Conservation (phyloP, 2,888 invertebrate species). For the Subacronicta megacephala region DNA sequence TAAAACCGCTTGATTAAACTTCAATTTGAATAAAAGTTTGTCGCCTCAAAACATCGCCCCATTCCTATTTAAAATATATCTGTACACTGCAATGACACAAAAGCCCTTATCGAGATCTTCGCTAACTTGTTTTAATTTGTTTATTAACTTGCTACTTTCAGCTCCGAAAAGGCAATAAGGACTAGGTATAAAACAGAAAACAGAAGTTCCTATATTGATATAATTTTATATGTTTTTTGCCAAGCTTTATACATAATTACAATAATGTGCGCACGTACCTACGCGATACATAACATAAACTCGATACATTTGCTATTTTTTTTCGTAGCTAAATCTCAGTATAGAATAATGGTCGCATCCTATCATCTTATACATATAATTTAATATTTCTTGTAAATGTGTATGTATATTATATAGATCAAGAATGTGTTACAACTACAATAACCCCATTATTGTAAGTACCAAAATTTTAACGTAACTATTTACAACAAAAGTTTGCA, state of each 20-base stretch:
- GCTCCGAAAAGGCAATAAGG: conserved; percentile 21
- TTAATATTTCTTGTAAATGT: no score
- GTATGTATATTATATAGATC: no score
- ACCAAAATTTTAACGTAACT: no score
- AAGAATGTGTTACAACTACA: no score
- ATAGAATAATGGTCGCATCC: no score
- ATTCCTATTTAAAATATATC: conserved; percentile 35
- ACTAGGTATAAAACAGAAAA: not conserved
- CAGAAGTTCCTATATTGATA: conserved; percentile 6
- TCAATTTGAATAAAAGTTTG: conserved; percentile 1
- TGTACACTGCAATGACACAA: conserved; percentile 43
- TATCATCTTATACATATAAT: no score
- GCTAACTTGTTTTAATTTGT: conserved; percentile 61
- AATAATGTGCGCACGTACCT: not conserved
- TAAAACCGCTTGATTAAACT: not conserved
- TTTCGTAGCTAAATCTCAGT: no score
- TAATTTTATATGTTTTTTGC: not conserved
- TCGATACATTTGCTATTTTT: no score
- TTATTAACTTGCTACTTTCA: conserved; percentile 55
- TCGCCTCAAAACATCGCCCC: conserved; percentile 9
- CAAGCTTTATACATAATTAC: not conserved
- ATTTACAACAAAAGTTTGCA: no score
- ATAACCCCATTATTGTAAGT: no score
- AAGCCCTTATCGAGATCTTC: conserved; percentile 48
- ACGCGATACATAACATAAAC: no score